Conservation (phyloP, 1,140 invertebrate genomes). For the Drosophila truncata region DNA sequence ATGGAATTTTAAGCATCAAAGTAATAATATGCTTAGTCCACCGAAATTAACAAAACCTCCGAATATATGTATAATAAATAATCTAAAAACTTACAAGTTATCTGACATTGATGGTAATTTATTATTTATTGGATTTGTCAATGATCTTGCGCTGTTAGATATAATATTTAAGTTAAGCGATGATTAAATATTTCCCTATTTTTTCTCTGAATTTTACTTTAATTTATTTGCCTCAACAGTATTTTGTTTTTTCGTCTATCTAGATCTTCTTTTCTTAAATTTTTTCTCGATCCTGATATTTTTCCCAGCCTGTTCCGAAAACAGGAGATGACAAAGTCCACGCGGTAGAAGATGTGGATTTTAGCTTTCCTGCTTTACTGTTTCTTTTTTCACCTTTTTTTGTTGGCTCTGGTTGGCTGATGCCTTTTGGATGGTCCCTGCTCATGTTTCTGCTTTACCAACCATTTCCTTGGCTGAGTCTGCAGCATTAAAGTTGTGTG, state of each 20-base stretch:
- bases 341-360: conserved; percentile 24
- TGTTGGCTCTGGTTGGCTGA: conserved; percentile 19
- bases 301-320: conserved; percentile 13
- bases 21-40: no score
- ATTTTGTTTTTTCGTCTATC: conserved; percentile 23
- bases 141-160: no score
- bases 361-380: conserved; percentile 6
- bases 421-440: conserved; percentile 36
- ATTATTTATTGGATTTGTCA: neutral
- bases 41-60: no score
- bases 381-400: conserved; percentile 1
- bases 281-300: conserved; percentile 16
- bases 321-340: conserved; percentile 36
- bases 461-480: conserved; percentile 46
- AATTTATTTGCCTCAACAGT: neutral
- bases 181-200: neutral
- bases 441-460: conserved; percentile 45
- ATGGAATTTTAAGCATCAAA: neutral
- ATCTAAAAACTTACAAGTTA: no score
- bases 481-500: conserved; percentile 64
- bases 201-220: neutral
- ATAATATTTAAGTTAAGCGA: no score
- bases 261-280: neutral
- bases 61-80: no score
- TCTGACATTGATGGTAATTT: neutral